phyloP scores from a whole-genome alignment of 2,888 invertebrate species.

The Coecobrya sp. region DNA sequence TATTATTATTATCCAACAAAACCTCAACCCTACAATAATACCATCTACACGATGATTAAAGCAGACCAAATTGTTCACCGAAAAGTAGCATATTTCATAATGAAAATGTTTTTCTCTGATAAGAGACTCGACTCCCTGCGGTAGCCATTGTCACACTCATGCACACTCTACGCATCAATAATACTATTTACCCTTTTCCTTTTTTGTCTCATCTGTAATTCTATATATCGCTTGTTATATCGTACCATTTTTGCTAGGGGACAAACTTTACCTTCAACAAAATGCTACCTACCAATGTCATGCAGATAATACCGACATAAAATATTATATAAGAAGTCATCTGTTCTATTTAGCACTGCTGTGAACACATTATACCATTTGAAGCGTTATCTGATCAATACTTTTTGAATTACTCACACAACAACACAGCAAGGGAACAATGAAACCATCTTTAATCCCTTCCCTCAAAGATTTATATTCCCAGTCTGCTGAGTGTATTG shows the following conservation, averaged over 20 bases:
- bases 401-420: conserved; percentile 61
- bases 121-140: conserved; percentile 39
- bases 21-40: neutral
- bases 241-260: neutral
- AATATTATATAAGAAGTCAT: conserved; percentile 22
- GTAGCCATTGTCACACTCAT: conserved; percentile 33
- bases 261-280: no score
- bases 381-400: conserved; percentile 15
- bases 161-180: conserved; percentile 23
- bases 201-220: neutral
- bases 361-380: neutral
- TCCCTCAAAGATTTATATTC: conserved; percentile 67
- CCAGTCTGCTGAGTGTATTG: conserved; percentile 36
- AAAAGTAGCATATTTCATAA: conserved; percentile 58
- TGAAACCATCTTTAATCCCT: conserved; percentile 65
- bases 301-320: conserved; percentile 3
- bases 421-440: conserved; percentile 47
- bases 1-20: no score
- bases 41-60: neutral
- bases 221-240: neutral
- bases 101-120: conserved; percentile 66
- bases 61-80: conserved; percentile 22
- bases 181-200: neutral
- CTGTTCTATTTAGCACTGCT: neutral
- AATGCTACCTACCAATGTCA: neutral